These are phyloP conservation scores for Porphyrio hochstetteri DNA, from an alignment of 2,113 vertebrate species.

Conservation along the genomic window DNA sequence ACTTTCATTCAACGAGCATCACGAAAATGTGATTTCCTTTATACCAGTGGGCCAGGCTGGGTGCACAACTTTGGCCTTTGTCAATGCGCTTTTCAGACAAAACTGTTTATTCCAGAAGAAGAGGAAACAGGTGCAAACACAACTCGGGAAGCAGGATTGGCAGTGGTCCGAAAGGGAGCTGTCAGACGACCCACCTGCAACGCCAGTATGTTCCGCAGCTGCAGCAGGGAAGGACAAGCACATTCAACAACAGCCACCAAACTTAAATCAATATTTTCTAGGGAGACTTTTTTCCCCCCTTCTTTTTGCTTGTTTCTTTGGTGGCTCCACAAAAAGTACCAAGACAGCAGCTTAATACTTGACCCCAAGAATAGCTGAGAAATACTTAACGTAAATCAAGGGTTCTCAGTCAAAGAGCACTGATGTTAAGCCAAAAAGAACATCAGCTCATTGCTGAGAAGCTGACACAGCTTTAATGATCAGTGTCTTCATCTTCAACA, in stretches of 20 bases:
- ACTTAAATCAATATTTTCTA: not conserved
- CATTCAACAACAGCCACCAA: not conserved
- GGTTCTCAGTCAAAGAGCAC: not conserved
- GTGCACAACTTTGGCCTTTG: not conserved
- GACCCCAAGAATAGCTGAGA: not conserved
- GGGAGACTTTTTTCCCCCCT: too few species aligned
- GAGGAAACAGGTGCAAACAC: conserved; percentile 37
- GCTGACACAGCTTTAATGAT: conserved; percentile 10
- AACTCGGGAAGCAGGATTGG: not conserved
- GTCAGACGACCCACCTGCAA: not conserved
- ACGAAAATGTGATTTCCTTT: conserved; percentile 31
- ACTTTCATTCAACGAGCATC: conserved; percentile 10
- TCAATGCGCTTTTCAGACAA: conserved; percentile 27
- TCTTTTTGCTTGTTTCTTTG: not conserved
- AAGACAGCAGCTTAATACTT: not conserved
- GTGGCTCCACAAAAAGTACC: not conserved
- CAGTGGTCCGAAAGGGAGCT: not conserved
- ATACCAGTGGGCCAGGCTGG: not conserved
- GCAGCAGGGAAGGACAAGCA: not conserved
- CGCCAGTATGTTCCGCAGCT: not conserved
- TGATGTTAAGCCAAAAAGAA: conserved; percentile 15
- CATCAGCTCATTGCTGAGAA: not conserved
- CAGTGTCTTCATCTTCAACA: not conserved
- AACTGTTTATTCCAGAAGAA: conserved; percentile 32
- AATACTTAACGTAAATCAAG: not conserved